A percentile compares a stretch with the other conserved stretches of the same genome.
These are phyloP conservation scores for Panagrolaimus sp. DNA, from an alignment of 1,140 invertebrate species.

Conservation along the genomic window DNA sequence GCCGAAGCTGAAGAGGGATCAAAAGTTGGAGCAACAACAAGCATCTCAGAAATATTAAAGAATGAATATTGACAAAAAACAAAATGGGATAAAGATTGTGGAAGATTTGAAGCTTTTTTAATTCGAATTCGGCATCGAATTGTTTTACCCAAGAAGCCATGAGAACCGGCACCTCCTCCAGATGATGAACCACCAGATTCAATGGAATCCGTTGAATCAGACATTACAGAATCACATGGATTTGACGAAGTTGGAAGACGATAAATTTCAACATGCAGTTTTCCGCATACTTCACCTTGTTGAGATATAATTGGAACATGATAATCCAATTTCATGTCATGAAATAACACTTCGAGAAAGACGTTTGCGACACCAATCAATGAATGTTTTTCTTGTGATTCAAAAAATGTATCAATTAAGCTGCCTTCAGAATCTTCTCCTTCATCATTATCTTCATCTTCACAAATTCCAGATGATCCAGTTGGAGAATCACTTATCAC, in stretches of 20 bases:
- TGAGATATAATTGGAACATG: conserved; percentile 97
- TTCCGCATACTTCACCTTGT: conserved; percentile 79
- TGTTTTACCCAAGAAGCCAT: conserved; percentile 32
- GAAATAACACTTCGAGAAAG: conserved; percentile 87
- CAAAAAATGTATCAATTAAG: conserved; percentile 41
- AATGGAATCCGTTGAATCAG: conserved; percentile 27
- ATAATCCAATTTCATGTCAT: conserved; percentile 90
- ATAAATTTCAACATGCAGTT: conserved; percentile 51
- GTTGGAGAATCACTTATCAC: neutral
- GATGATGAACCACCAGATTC: conserved; percentile 20
- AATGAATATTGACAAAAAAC: conserved; percentile 96
- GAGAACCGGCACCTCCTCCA: too few species aligned
- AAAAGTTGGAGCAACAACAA: conserved; percentile 71
- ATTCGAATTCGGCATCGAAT: conserved; percentile 65
- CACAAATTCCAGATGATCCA: neutral
- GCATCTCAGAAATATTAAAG: conserved; percentile 72
- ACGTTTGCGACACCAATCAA: conserved; percentile 96
- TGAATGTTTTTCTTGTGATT: conserved; percentile 75
- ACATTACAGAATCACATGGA: conserved; percentile 20
- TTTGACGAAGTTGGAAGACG: conserved; percentile 33
- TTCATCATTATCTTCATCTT: conserved; percentile 26
- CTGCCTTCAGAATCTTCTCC: conserved; percentile 16
- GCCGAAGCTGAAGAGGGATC: neutral
- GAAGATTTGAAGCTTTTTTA: conserved; percentile 84
- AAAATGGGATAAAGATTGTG: conserved; percentile 84